Conservation (phyloP, 2,113 vertebrate species). For the Hemicordylus capensis region DNA sequence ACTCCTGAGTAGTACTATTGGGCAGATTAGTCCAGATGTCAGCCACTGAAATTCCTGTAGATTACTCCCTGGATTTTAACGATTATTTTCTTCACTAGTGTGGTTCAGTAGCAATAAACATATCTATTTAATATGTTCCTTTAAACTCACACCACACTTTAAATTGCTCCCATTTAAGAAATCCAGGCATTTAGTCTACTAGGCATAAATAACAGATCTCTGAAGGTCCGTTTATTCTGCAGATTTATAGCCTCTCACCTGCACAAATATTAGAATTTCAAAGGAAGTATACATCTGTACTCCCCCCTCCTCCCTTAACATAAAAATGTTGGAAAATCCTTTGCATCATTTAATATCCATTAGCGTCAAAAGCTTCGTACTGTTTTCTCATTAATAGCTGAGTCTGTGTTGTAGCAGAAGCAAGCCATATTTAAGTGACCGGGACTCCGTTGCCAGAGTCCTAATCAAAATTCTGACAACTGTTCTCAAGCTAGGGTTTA, state of each 20-base stretch:
- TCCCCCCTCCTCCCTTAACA: slow-evolving; percentile 39
- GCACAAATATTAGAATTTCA: slow-evolving; percentile 26
- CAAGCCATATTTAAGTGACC: slow-evolving; percentile 65
- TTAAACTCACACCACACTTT: background rate
- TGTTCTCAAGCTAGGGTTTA: slow-evolving; percentile 59
- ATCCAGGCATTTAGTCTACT: background rate
- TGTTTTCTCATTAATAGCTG: slow-evolving; percentile 67
- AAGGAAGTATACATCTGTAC: slow-evolving; percentile 45
- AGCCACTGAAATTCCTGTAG: background rate
- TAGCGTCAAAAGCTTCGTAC: slow-evolving; percentile 67
- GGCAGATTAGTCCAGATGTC: too few species aligned
- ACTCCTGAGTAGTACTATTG: too few species aligned
- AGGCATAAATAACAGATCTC: background rate
- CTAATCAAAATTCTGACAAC: slow-evolving; percentile 64
- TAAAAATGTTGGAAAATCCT: slow-evolving; percentile 58
- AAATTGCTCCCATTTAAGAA: slow-evolving; percentile 21
- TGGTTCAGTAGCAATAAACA: background rate
- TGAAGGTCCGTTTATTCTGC: slow-evolving; percentile 23
- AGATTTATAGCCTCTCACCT: slow-evolving; percentile 1
- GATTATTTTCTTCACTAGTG: background rate
- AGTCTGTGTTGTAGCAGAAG: slow-evolving; percentile 62
- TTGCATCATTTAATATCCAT: slow-evolving; percentile 66
- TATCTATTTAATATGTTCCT: background rate
- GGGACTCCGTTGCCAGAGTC: slow-evolving; percentile 59
- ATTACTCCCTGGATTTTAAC: background rate